Evolutionary conservation across 2,797 vertebrate genomes (phyloP).

Genomic region (Odontamblyopus lacepedii): DNA sequence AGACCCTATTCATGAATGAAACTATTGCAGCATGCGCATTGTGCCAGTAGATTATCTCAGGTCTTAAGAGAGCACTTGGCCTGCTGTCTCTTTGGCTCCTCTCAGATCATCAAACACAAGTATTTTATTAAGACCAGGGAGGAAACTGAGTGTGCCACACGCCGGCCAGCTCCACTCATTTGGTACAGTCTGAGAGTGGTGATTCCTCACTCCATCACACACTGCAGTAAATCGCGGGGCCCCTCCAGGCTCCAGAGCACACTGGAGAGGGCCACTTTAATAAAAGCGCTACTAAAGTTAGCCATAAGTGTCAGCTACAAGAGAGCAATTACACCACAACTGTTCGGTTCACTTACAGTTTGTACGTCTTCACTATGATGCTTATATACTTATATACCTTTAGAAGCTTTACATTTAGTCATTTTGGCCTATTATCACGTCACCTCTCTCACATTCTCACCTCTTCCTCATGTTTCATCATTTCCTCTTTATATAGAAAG

Average conservation of each 20-base stretch:
- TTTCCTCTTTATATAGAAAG: slow-evolving; percentile 48
- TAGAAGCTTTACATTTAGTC: slow-evolving; percentile 30
- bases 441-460: slow-evolving; percentile 33
- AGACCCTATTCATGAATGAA: slow-evolving; percentile 19
- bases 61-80: slow-evolving; percentile 26
- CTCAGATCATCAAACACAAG: slow-evolving; percentile 64
- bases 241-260: slow-evolving; percentile 65
- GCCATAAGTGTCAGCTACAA: slow-evolving; percentile 67
- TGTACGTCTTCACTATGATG: slow-evolving; percentile 29
- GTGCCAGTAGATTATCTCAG: slow-evolving; percentile 17
- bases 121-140: slow-evolving; percentile 70
- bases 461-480: slow-evolving; percentile 26
- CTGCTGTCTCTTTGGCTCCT: slow-evolving; percentile 46
- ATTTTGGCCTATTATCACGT: slow-evolving; percentile 52
- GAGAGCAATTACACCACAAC: slow-evolving; percentile 68
- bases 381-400: slow-evolving; percentile 1
- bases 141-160: slow-evolving; percentile 40
- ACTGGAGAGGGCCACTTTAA: slow-evolving; percentile 66
- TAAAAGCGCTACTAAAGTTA: slow-evolving; percentile 72
- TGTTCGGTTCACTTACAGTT: slow-evolving; percentile 17
- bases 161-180: slow-evolving; percentile 44
- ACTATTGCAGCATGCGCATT: slow-evolving; percentile 22
- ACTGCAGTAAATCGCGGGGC: slow-evolving; percentile 61
- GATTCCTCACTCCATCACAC: slow-evolving; percentile 65
- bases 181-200: slow-evolving; percentile 51